These are phyloP conservation scores for Eudemis profundana DNA, from an alignment of 2,888 invertebrate species.

Conservation along the genomic window DNA sequence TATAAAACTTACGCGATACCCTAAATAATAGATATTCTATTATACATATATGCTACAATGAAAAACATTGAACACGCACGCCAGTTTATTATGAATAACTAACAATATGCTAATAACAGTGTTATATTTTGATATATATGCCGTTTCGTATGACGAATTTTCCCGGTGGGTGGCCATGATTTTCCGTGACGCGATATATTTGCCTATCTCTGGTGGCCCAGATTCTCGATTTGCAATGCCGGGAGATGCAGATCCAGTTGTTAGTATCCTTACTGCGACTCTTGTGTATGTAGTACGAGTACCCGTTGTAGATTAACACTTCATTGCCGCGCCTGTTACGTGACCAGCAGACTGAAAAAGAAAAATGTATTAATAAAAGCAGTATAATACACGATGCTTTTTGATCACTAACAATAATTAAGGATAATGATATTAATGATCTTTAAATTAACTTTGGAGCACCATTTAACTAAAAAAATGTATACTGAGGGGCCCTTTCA, in stretches of 20 bases:
- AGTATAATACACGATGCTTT: no score
- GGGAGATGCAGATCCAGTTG: constrained; percentile 15
- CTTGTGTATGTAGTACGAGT: constrained; percentile 20
- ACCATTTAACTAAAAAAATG: no score
- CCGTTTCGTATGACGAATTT: constrained; percentile 7
- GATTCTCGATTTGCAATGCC: constrained; percentile 9
- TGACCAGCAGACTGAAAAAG: constrained; percentile 19
- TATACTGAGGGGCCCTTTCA: no score
- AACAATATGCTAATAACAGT: no score
- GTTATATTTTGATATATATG: constrained; percentile 5
- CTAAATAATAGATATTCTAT: no score
- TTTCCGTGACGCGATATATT: not conserved
- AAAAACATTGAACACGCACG: no score
- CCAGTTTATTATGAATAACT: no score
- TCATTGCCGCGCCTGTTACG: constrained; percentile 5
- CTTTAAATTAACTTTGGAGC: no score
- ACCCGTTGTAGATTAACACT: constrained; percentile 17
- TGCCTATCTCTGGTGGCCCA: not conserved
- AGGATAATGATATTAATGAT: no score
- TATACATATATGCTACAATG: no score
- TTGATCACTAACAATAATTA: no score
- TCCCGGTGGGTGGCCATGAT: not conserved
- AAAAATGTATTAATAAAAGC: not conserved
- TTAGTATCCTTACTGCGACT: not conserved
- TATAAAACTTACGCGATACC: no score